phyloP scores from a whole-genome alignment of 2,797 vertebrate species.

The Hemitrygon akajei region DNA sequence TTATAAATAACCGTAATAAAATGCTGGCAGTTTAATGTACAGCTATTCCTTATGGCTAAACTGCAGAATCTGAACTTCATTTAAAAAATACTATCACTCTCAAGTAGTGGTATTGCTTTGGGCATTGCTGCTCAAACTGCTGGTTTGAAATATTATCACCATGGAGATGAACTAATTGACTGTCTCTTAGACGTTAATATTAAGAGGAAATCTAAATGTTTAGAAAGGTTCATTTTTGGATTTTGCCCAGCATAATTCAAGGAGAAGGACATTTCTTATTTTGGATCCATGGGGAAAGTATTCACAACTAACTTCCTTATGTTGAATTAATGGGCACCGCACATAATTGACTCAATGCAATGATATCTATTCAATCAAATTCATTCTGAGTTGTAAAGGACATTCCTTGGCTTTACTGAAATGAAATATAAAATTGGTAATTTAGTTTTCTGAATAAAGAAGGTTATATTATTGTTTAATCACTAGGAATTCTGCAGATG shows the following conservation, averaged over 20 bases:
- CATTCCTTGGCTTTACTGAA: neutral
- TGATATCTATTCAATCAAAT: neutral
- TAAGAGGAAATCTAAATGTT: constrained; percentile 6
- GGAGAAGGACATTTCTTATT: neutral
- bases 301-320: neutral
- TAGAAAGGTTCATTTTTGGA: neutral
- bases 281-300: neutral
- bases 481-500: too few species aligned
- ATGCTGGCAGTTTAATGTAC: too few species aligned
- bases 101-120: neutral
- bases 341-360: neutral
- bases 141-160: neutral
- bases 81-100: neutral
- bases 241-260: constrained; percentile 3
- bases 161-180: neutral
- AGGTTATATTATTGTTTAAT: neutral
- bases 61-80: neutral
- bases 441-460: neutral
- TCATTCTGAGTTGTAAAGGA: neutral
- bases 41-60: neutral
- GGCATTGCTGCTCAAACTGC: neutral
- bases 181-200: neutral
- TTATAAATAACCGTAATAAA: neutral
- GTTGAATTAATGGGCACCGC: neutral
- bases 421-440: neutral